A percentile compares a stretch with the other conserved stretches of the same genome.
Conservation (phyloP, 2,888 invertebrate species). For the Drosophila maculinotata region DNA sequence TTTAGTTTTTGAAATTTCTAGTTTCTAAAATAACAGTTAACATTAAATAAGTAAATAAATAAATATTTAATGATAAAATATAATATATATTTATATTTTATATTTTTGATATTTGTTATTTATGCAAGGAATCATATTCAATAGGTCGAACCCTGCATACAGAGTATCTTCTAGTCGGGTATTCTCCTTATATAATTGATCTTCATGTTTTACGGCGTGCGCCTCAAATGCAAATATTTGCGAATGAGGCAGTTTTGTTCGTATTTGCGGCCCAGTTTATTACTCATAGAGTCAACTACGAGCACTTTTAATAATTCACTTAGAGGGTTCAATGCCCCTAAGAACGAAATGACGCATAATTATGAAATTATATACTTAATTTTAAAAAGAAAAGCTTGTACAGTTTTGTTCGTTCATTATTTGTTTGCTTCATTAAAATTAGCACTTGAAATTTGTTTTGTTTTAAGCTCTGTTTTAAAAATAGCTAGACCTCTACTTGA, state of each 20-base stretch:
- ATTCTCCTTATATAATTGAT: slow-evolving; percentile 16
- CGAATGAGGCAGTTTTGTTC: slow-evolving; percentile 56
- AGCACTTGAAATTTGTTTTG: slow-evolving; percentile 13
- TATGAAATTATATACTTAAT: slow-evolving; percentile 30
- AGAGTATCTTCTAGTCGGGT: slow-evolving; percentile 1
- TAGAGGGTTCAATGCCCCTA: slow-evolving; percentile 40
- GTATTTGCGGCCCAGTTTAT: slow-evolving; percentile 47
- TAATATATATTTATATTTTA: slow-evolving; percentile 11
- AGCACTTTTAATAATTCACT: slow-evolving; percentile 14
- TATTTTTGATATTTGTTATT: neutral
- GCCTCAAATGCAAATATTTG: slow-evolving; percentile 67
- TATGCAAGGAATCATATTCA: too few relatives aligned
- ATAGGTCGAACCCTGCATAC: too few relatives aligned
- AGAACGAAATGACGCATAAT: slow-evolving; percentile 30
- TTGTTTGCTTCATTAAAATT: slow-evolving; percentile 31
- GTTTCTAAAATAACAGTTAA: too few relatives aligned
- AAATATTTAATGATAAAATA: too few relatives aligned
- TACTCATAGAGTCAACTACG: slow-evolving; percentile 60
- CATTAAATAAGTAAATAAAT: too few relatives aligned
- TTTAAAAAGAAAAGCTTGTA: slow-evolving; percentile 40
- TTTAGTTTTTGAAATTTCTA: too few relatives aligned
- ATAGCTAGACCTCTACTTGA: slow-evolving; percentile 44
- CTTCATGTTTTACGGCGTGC: slow-evolving; percentile 28
- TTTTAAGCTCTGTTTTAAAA: slow-evolving; percentile 32
- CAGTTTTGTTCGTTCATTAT: slow-evolving; percentile 44